Conservation (phyloP, 2,797 vertebrate genomes). For the Gambelia wislizenii region DNA sequence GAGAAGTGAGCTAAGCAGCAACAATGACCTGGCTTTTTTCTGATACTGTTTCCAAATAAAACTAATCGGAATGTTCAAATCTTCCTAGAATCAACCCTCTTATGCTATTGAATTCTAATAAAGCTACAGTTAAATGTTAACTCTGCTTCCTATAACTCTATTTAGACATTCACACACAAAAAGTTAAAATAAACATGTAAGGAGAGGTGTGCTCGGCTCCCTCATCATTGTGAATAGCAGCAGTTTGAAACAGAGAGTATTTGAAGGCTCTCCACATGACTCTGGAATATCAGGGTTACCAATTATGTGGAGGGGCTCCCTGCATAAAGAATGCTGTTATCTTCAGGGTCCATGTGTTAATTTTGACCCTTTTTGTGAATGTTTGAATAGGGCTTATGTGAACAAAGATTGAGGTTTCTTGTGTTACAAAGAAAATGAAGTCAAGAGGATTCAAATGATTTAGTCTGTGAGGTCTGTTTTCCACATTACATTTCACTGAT, state of each 20-base stretch:
- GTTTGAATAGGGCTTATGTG: too few species aligned
- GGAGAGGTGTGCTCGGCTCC: too few species aligned
- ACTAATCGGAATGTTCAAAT: constrained; percentile 50
- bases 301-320: too few species aligned
- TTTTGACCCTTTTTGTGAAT: too few species aligned
- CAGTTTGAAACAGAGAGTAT: too few species aligned
- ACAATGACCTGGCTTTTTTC: constrained; percentile 19
- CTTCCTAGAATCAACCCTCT: neutral
- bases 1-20: constrained; percentile 13
- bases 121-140: neutral
- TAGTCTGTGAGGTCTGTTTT: neutral
- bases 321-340: too few species aligned
- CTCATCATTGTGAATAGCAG: too few species aligned
- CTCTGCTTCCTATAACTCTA: neutral
- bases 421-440: neutral
- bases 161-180: too few species aligned
- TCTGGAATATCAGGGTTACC: neutral
- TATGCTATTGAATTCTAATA: neutral
- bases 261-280: too few species aligned
- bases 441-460: neutral
- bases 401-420: neutral
- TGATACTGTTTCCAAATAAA: constrained; percentile 46
- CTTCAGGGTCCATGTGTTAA: too few species aligned
- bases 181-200: too few species aligned
- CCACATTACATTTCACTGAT: neutral